Conservation (phyloP, 2,797 vertebrate species). For the Muscicapa comitata region DNA sequence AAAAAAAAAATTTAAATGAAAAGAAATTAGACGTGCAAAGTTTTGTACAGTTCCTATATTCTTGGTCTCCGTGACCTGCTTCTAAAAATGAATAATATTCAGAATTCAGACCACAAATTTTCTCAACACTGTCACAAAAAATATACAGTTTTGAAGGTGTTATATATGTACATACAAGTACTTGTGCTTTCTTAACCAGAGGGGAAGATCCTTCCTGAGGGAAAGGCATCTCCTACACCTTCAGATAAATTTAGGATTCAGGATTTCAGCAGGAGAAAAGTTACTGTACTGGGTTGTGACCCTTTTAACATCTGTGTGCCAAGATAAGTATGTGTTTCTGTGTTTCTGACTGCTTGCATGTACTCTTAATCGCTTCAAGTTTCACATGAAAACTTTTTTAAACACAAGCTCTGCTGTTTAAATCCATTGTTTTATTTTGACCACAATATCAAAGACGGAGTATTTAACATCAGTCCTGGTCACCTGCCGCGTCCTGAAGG, state of each 20-base stretch:
- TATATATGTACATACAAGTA: not conserved
- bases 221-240: not conserved
- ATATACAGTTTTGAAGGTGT: not conserved
- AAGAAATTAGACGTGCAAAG: not conserved
- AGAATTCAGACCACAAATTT: not conserved
- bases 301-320: not conserved
- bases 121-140: not conserved
- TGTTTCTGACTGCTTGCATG: constrained; percentile 14
- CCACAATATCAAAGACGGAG: constrained; percentile 34
- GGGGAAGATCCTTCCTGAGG: not conserved
- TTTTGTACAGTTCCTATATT: not conserved
- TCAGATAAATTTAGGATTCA: not conserved
- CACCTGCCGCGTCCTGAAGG: constrained; percentile 6
- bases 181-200: not conserved
- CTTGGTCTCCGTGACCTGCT: not conserved
- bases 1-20: not conserved
- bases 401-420: constrained; percentile 16
- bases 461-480: constrained; percentile 25
- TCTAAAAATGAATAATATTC: not conserved
- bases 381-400: constrained; percentile 18
- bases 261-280: not conserved
- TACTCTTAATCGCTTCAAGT: constrained; percentile 7
- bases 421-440: constrained; percentile 49
- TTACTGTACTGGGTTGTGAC: not conserved
- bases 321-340: not conserved